Evolutionary conservation across 2,797 vertebrate genomes (phyloP), one percentile per base, ranked within the genome.

Genomic region (Adrianichthys oophorus): DNA sequence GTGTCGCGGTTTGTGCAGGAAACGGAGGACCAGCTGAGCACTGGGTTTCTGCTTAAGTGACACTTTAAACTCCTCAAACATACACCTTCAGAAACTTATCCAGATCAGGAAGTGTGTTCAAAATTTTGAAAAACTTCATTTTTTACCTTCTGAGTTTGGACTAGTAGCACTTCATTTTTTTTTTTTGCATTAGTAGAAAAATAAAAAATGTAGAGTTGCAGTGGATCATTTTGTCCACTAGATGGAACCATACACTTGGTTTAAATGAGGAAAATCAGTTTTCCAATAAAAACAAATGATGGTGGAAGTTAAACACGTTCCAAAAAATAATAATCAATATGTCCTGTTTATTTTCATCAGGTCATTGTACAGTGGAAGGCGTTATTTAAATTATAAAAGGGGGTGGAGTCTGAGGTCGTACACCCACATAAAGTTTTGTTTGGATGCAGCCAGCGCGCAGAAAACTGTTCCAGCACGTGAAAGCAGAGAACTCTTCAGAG

Each of bases 11-110:
- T 98, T 41, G 92, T 91, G 15, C 80, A 94, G 0, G 97, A 99
- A 84, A 84, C 86, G 0, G 85, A 92, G 0, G 97, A 99, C 80
- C 47, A 89, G 0, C 86, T 98, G 69, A 92, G 79, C 54, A 61
- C 89, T 0, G 97, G 97, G 1, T 99, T 99, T 76, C 90, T 94
- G 47, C 87, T 98, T 53, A 93, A 94, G 74, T 98, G 73, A 90
- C 6, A 15, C 15, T 17, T 40, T 15, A 16, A 21, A 1, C 32
- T 12, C 29, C 32, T 37, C 32, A 12, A 37, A 37, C 29, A 32
- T 32, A 7, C 29, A 32, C 32, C 32, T 12, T 37, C 32, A 37
- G 32, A 12, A 37, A 37, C 32, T 13, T 26, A 26, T 6, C 26
- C 26, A 26, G 26, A 6, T 26, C 26, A 37, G 32, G 12, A 37